Evolutionary conservation across 2,113 vertebrate species (phyloP).

Genomic region (Acinonyx jubatus): DNA sequence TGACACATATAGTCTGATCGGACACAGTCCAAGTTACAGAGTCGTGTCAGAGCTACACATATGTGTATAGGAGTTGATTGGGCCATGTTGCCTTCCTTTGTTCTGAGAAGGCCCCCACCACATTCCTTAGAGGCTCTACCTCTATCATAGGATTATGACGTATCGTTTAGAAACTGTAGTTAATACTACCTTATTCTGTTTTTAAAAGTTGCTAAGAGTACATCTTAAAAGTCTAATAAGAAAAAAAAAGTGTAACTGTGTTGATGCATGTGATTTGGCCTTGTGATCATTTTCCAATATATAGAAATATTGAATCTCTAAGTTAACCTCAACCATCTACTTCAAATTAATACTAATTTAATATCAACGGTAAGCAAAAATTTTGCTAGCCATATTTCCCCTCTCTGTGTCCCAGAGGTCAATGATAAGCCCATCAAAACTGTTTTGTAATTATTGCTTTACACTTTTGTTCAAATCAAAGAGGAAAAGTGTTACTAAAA

Average conservation of each 20-base stretch:
- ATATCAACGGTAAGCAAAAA: background rate
- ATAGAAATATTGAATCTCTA: background rate
- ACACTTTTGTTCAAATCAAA: background rate
- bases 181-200: background rate
- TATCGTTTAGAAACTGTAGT: background rate
- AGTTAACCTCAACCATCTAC: background rate
- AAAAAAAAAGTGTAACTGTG: background rate
- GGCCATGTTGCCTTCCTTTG: too few relatives aligned
- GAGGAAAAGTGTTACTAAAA: background rate
- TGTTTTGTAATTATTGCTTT: background rate
- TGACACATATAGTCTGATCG: too few relatives aligned
- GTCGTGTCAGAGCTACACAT: too few relatives aligned
- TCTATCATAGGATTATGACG: background rate
- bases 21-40: too few relatives aligned
- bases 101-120: too few relatives aligned
- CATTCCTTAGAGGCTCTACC: too few relatives aligned
- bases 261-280: background rate
- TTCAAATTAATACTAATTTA: background rate
- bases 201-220: background rate
- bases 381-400: background rate
- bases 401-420: background rate
- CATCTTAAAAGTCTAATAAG: background rate
- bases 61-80: too few relatives aligned
- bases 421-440: background rate
- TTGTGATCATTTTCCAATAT: background rate